phyloP scores from a whole-genome alignment of 2,797 vertebrate species.

The Tenualosa thibaudeaui region DNA sequence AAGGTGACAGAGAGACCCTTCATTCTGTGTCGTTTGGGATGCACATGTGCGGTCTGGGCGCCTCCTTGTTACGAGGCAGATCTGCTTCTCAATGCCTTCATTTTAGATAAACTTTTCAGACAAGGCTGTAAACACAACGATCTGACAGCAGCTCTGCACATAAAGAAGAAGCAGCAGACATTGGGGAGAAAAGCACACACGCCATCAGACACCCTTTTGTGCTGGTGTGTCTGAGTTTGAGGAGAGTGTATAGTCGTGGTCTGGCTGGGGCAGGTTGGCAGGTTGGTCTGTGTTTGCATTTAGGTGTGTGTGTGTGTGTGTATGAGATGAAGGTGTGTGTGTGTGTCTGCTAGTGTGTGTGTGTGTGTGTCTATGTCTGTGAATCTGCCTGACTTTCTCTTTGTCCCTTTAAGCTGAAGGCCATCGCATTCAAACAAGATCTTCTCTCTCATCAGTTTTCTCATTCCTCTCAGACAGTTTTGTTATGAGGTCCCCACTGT shows the following conservation, averaged over 20 bases:
- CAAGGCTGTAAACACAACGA: background rate
- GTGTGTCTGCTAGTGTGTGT: background rate
- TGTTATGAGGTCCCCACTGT: no score
- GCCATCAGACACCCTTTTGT: constrained; percentile 3
- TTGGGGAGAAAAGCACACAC: background rate
- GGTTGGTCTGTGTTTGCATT: background rate
- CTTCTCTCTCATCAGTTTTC: no score
- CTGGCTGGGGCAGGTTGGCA: no score
- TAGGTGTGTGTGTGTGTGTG: background rate
- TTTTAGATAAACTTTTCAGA: background rate
- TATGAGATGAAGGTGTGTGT: background rate
- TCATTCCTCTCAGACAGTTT: no score
- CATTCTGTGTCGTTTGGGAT: background rate
- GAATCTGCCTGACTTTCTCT: background rate
- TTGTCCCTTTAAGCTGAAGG: background rate
- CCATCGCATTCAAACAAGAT: no score
- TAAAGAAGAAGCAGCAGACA: background rate
- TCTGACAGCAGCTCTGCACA: background rate
- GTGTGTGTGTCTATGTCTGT: background rate
- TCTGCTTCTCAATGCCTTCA: background rate
- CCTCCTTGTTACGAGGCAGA: background rate
- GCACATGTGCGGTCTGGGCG: background rate
- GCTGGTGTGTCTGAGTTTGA: background rate
- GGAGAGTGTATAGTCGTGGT: background rate
- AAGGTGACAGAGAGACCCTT: background rate